phyloP scores from a whole-genome alignment of 2,888 invertebrate species.

The Rhynchonema sp. region DNA sequence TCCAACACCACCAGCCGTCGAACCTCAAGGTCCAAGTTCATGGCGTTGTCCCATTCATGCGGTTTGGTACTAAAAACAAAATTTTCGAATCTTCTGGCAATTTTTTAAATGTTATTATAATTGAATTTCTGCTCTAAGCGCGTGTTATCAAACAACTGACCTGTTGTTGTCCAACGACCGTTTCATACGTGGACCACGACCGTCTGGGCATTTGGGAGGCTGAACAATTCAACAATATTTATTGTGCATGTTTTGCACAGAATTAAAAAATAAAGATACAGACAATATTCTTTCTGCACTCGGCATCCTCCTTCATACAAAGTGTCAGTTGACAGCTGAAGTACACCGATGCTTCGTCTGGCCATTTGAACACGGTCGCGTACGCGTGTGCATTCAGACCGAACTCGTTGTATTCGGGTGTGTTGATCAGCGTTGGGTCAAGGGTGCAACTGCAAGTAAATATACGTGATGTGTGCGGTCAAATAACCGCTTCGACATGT shows the following conservation, averaged over 20 bases:
- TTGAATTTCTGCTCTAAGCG: too few relatives aligned
- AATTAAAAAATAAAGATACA: not conserved
- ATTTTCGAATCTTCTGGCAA: too few relatives aligned
- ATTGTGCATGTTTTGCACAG: not conserved
- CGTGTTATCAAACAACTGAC: not conserved
- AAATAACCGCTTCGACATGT: not conserved
- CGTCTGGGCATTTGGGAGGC: not conserved
- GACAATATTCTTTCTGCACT: conserved; percentile 4
- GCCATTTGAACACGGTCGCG: conserved; percentile 9
- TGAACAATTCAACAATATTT: not conserved
- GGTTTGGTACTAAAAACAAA: too few relatives aligned
- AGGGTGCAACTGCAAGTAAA: conserved; percentile 1
- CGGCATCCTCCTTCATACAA: conserved; percentile 4
- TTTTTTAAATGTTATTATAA: too few relatives aligned
- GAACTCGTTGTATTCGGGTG: conserved; percentile 2
- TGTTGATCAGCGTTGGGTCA: conserved; percentile 2
- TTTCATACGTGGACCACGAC: not conserved
- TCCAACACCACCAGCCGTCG: conserved; percentile 6
- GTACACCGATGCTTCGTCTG: conserved; percentile 7
- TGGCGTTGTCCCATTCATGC: not conserved
- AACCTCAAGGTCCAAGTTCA: conserved; percentile 6
- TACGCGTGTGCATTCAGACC: conserved; percentile 3
- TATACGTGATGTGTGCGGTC: not conserved
- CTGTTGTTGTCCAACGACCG: not conserved
- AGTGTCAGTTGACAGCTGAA: conserved; percentile 7